A percentile compares a stretch with the other conserved stretches of the same genome.
Evolutionary conservation across 2,113 vertebrate species (phyloP).

Genomic region (Ailuropoda melanoleuca): DNA sequence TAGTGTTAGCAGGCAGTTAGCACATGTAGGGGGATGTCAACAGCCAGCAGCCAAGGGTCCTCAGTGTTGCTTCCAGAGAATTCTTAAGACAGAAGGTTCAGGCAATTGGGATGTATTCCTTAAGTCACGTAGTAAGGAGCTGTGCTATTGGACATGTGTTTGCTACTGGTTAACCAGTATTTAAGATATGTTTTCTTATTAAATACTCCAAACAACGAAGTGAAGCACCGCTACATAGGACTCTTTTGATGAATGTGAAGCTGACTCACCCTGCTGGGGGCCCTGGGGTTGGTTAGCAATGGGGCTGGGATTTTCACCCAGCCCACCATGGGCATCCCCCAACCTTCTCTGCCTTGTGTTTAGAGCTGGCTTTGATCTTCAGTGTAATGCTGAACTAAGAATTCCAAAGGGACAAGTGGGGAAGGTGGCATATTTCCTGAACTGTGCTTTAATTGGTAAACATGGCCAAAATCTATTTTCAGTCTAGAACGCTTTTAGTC

Average conservation of each 20-base stretch:
- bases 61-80: not conserved
- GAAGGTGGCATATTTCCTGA: not conserved
- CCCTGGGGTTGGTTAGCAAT: rapidly evolving
- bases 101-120: not conserved
- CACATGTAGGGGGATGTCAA: not conserved
- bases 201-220: not conserved
- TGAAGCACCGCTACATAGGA: rapidly evolving
- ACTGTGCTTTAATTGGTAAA: not conserved
- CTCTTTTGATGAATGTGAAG: not conserved
- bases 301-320: not conserved
- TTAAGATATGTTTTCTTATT: not conserved
- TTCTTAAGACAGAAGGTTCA: not conserved
- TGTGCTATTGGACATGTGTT: not conserved
- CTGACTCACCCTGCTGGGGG: not conserved
- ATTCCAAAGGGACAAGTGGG: not conserved
- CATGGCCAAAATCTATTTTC: not conserved
- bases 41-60: not conserved
- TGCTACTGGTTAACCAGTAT: not conserved
- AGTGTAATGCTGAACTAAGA: not conserved
- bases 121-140: not conserved
- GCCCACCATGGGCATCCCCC: rapidly evolving
- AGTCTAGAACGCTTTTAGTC: not conserved
- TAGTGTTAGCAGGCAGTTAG: not conserved
- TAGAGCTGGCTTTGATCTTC: not conserved
- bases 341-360: not conserved